These are phyloP conservation scores for Channallabes apus DNA, from an alignment of 2,797 vertebrate genomes.

Conservation along the genomic window DNA sequence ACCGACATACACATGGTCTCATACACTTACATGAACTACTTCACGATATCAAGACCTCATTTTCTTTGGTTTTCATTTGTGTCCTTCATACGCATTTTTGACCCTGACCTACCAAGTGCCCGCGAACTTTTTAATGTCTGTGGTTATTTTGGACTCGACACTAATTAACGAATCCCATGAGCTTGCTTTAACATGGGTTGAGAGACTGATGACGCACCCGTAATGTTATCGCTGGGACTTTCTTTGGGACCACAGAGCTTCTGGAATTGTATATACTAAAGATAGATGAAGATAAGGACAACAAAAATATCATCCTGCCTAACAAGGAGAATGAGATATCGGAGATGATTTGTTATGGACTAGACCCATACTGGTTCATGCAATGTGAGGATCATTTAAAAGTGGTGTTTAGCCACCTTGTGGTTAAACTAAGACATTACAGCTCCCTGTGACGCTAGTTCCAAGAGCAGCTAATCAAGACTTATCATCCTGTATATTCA, in stretches of 20 bases:
- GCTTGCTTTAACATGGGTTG: slow-evolving; percentile 26
- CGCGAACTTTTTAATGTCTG: neutral
- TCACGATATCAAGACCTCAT: slow-evolving; percentile 27
- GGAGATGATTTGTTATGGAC: neutral
- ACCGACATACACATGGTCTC: neutral
- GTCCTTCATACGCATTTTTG: slow-evolving; percentile 7
- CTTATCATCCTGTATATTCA: neutral
- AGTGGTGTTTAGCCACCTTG: slow-evolving; percentile 41
- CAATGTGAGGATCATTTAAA: slow-evolving; percentile 20
- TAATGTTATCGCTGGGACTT: slow-evolving; percentile 13
- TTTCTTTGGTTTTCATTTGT: slow-evolving; percentile 12
- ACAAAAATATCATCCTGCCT: neutral
- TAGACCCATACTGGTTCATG: neutral
- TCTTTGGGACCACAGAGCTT: neutral
- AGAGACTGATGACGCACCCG: neutral
- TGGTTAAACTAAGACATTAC: slow-evolving; percentile 40
- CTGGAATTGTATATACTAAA: slow-evolving; percentile 16
- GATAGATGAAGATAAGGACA: slow-evolving; percentile 4
- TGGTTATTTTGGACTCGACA: slow-evolving; percentile 25
- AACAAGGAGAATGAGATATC: neutral
- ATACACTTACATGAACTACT: slow-evolving; percentile 30
- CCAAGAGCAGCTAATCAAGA: slow-evolving; percentile 31
- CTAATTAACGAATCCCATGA: neutral
- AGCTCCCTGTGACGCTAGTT: slow-evolving; percentile 19
- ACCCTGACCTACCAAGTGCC: slow-evolving; percentile 7